Percentiles rank a stretch among this genome's conserved stretches.
These are phyloP conservation scores for Phengaris arion DNA, from an alignment of 2,888 invertebrate species.

Conservation along the genomic window DNA sequence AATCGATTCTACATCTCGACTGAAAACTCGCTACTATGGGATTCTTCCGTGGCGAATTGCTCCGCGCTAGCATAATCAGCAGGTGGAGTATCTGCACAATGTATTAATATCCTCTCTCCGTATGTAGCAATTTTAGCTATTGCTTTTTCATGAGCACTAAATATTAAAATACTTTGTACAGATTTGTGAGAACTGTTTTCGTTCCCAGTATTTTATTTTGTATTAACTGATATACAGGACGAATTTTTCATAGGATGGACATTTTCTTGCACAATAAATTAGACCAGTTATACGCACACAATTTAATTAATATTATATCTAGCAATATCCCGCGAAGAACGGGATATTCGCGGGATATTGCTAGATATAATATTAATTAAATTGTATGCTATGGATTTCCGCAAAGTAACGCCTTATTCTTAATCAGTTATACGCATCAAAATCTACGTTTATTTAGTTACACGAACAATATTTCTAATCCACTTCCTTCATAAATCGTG, in stretches of 20 bases:
- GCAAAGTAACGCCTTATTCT: no score
- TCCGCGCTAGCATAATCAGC: constrained; percentile 33
- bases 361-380: no score
- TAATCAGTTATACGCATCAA: background rate
- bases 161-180: constrained; percentile 30
- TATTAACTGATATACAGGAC: background rate
- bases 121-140: constrained; percentile 35
- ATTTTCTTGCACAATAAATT: background rate
- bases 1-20: constrained; percentile 11
- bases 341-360: no score
- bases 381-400: no score
- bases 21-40: constrained; percentile 8
- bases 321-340: no score
- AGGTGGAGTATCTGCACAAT: constrained; percentile 37
- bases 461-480: background rate
- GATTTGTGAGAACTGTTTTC: background rate
- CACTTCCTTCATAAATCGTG: constrained; percentile 15
- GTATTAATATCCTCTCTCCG: constrained; percentile 37
- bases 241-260: background rate
- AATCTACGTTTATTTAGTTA: background rate
- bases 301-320: no score
- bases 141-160: constrained; percentile 36
- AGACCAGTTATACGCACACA: no score
- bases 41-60: constrained; percentile 33
- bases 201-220: background rate